phyloP scores from a whole-genome alignment of 2,113 vertebrate species.

The Lepus timidus region DNA sequence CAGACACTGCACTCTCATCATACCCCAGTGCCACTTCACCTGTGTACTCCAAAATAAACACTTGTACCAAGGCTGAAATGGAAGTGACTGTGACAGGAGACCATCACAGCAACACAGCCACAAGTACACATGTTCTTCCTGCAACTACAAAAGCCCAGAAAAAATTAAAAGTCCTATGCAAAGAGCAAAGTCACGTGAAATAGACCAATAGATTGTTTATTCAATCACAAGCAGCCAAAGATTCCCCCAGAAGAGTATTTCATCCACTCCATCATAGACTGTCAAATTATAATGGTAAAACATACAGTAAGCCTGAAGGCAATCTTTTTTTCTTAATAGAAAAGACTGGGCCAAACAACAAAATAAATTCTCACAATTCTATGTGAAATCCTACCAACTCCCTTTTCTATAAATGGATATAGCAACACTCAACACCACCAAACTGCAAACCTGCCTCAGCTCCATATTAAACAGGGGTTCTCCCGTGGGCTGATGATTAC shows the following conservation, averaged over 20 bases:
- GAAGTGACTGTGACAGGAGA: not conserved
- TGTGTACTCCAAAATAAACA: slow-evolving; percentile 30
- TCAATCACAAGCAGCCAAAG: not conserved
- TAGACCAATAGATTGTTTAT: not conserved
- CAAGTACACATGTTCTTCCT: not conserved
- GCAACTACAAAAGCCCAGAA: not conserved
- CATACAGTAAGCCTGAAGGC: not conserved
- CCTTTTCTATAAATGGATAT: slow-evolving; percentile 5
- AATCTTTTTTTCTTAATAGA: not conserved
- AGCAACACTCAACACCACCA: not conserved
- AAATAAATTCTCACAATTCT: not conserved
- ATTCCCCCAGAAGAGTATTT: slow-evolving; percentile 15
- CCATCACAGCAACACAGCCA: not conserved
- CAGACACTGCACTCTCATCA: not conserved
- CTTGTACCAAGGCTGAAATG: not conserved
- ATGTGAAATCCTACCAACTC: slow-evolving; percentile 20
- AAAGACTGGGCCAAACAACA: not conserved
- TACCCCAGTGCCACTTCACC: not conserved
- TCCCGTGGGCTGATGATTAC: not conserved
- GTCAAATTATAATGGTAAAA: not conserved
- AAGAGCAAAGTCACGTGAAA: not conserved
- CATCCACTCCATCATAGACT: slow-evolving; percentile 37
- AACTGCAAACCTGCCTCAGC: not conserved
- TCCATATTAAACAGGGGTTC: not conserved
- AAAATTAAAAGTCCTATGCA: not conserved